These are phyloP conservation scores for Coluber constrictor DNA, from an alignment of 2,797 vertebrate species.

Conservation along the genomic window DNA sequence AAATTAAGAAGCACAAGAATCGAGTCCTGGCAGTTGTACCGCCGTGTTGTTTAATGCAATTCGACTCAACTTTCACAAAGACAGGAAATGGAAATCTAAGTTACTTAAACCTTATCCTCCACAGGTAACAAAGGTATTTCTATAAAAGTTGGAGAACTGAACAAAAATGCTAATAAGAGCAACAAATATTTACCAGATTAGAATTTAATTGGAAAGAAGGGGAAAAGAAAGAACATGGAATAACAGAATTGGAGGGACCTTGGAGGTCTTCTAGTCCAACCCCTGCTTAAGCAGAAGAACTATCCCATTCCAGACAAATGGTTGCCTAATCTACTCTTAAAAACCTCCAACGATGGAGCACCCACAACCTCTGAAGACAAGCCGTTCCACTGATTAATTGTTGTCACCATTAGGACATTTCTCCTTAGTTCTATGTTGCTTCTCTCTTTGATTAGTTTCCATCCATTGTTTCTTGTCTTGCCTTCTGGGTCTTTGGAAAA, in stretches of 20 bases:
- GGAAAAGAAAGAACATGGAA: background rate
- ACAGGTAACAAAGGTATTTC: background rate
- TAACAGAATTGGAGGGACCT: background rate
- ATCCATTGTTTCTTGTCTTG: background rate
- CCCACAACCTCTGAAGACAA: background rate
- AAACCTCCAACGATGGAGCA: background rate
- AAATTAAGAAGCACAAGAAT: background rate
- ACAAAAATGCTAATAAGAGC: background rate
- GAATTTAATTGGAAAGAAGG: background rate
- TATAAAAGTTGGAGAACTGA: background rate
- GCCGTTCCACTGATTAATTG: background rate
- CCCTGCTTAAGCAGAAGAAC: background rate
- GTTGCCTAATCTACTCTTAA: background rate
- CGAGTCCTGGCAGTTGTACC: background rate
- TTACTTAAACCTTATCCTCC: background rate
- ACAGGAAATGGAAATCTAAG: background rate
- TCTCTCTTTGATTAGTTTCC: background rate
- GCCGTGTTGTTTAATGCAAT: background rate
- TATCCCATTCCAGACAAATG: background rate
- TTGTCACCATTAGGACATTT: background rate
- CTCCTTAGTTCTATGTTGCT: background rate
- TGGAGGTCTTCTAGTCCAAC: background rate
- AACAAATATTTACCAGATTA: background rate
- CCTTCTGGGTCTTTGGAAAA: background rate
- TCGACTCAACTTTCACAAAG: background rate